phyloP scores from a whole-genome alignment of 2,797 vertebrate species.

The Oreonectes daqikongensis region DNA sequence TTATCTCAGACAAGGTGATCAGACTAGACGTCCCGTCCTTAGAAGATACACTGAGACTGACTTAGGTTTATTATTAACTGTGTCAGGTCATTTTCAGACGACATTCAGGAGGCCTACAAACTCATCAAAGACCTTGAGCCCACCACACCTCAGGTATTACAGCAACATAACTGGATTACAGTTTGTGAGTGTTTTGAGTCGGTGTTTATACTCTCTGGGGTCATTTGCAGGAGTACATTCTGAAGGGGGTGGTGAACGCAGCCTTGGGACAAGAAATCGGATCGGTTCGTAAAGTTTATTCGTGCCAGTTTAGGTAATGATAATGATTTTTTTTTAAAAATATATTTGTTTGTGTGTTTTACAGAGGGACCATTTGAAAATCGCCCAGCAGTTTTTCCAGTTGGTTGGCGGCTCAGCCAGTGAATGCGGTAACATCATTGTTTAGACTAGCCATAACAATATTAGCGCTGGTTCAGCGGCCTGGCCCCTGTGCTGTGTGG shows the following conservation, averaged over 20 bases:
- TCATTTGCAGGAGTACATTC: constrained; percentile 87
- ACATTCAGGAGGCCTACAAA: constrained; percentile 95
- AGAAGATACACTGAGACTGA: background rate
- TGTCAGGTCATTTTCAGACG: constrained; percentile 75
- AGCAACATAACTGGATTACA: background rate
- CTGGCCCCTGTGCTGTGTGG: constrained; percentile 3
- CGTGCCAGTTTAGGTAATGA: background rate
- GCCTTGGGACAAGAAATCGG: constrained; percentile 92
- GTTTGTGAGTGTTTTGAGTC: background rate
- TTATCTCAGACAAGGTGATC: constrained; percentile 90
- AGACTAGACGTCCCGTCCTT: background rate
- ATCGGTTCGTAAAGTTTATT: constrained; percentile 82
- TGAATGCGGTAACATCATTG: constrained; percentile 85
- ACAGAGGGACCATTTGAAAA: constrained; percentile 94
- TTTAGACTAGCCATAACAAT: constrained; percentile 27
- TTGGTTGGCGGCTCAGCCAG: constrained; percentile 95
- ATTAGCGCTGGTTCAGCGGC: constrained; percentile 41
- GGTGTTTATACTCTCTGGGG: background rate
- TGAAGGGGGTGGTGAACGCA: constrained; percentile 96
- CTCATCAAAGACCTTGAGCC: constrained; percentile 95
- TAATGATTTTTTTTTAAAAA: background rate
- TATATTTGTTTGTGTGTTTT: constrained; percentile 44
- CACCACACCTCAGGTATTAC: constrained; percentile 86
- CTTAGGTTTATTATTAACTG: constrained; percentile 15
- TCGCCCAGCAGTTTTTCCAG: constrained; percentile 96